Conservation (phyloP, 1,140 invertebrate species). For the Batillaria attramentaria region DNA sequence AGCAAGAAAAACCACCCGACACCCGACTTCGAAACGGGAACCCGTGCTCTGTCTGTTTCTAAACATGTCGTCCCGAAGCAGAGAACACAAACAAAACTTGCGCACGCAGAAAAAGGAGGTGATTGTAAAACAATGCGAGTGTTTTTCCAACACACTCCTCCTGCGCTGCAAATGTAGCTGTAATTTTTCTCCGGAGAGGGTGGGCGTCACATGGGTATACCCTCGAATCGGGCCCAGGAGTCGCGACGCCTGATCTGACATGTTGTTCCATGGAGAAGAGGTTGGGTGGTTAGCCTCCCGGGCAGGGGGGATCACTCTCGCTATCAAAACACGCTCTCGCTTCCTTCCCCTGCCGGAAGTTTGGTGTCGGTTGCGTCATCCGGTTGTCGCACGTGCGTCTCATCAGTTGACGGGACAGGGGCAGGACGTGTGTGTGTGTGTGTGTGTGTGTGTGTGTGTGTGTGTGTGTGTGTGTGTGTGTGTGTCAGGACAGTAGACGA, state of each 20-base stretch:
- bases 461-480: too few species aligned
- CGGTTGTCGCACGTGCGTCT: background rate
- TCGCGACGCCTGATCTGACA: background rate
- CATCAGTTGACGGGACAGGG: too few species aligned
- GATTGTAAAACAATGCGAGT: constrained; percentile 19
- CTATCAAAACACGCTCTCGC: constrained; percentile 17
- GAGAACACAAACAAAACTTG: background rate
- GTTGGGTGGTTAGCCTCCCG: constrained; percentile 6
- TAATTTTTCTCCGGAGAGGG: constrained; percentile 20
- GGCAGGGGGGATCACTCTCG: constrained; percentile 22
- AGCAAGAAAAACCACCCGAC: too few species aligned
- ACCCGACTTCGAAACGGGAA: too few species aligned
- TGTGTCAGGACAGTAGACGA: too few species aligned
- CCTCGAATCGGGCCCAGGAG: background rate
- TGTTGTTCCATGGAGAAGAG: background rate
- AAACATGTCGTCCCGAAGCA: background rate
- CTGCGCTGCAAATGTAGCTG: constrained; percentile 13
- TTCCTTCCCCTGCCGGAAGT: constrained; percentile 15
- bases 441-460: too few species aligned
- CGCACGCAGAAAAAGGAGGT: constrained; percentile 6
- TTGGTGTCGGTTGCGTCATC: constrained; percentile 9
- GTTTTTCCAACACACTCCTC: constrained; percentile 3
- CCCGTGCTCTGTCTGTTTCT: too few species aligned
- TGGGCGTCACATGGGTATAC: background rate
- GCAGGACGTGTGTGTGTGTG: too few species aligned